Evolutionary conservation across 2,888 invertebrate genomes (phyloP), one percentile per base, ranked within the genome.

Genomic region (Eupsilia transversa): DNA sequence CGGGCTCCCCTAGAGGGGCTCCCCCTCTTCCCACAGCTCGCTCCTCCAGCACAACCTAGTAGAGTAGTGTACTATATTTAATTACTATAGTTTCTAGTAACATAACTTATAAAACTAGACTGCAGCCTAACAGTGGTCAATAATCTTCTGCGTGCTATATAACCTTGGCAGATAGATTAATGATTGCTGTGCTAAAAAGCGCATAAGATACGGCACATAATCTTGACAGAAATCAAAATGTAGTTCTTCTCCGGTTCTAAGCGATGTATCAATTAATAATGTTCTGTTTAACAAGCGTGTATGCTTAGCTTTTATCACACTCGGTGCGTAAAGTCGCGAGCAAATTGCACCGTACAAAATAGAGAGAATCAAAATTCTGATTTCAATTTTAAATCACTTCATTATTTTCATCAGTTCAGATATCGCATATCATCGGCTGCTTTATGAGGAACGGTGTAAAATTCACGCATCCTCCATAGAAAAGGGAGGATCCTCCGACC

Each of bases 1-100:
- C 41, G 60, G 64, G 67, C 64, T 56, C 23, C 49, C 59, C 35
- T 12, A n/a, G 17, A 67, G 59, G 56, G 30, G 30, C 0, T 2
- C 17, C 33, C 30, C 20, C 1, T 30, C 30, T 20, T 33, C 57
- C 33, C 9, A 20, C 30, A 41, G 17, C 63, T 33, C 43, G 23
- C 3, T 20, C 33, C 56, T 14, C 30, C 72, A 17, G 27, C 5
- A 59, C 20, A 9, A 60, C 17, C 30, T 46, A 33, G 67, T 69
- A 77, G 69, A 54, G 75, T 75, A 75, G 60, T 79, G 30, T 79
- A 79, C 35, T 76, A 54, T 38, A 61, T 54, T 71, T 76, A 27
- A 49, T 9, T 70, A 60, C n/a, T 54, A 43, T 52, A 59, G 20
- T 49, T 67, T 27, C 23, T 68, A 69, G 33, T 59, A 23, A 27